These are phyloP conservation scores for Pyrgilauda ruficollis DNA, from an alignment of 2,113 vertebrate species.

Conservation along the genomic window DNA sequence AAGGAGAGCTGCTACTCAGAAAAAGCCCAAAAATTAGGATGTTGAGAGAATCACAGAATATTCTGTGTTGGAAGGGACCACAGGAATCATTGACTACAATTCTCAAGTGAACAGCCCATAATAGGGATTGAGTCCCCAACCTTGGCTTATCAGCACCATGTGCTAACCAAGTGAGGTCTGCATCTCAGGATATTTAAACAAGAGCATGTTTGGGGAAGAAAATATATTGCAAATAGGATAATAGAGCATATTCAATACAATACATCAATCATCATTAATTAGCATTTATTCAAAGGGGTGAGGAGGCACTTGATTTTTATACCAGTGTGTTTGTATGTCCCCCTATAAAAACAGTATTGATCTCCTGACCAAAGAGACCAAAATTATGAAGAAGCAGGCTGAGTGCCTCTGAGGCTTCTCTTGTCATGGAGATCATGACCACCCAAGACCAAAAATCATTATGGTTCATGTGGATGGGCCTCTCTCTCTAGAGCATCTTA, in stretches of 20 bases:
- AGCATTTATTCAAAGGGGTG: background rate
- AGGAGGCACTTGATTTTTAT: background rate
- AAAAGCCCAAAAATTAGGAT: background rate
- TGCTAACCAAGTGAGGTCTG: background rate
- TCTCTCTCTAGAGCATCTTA: background rate
- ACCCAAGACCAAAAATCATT: background rate
- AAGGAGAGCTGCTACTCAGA: background rate
- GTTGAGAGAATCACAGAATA: background rate
- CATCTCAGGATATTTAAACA: background rate
- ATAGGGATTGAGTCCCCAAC: background rate
- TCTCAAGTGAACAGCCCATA: background rate
- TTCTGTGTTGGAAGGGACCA: background rate
- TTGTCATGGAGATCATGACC: background rate
- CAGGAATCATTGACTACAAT: background rate
- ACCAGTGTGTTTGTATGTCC: background rate
- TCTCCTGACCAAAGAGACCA: background rate
- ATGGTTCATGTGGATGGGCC: background rate
- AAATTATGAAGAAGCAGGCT: background rate
- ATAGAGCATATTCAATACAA: background rate
- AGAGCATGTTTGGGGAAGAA: background rate
- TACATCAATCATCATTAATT: background rate
- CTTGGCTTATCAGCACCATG: background rate
- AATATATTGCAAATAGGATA: background rate
- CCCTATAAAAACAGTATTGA: background rate
- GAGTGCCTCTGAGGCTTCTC: background rate